phyloP scores from a whole-genome alignment of 2,113 vertebrate genomes.

The Thymallus thymallus region DNA sequence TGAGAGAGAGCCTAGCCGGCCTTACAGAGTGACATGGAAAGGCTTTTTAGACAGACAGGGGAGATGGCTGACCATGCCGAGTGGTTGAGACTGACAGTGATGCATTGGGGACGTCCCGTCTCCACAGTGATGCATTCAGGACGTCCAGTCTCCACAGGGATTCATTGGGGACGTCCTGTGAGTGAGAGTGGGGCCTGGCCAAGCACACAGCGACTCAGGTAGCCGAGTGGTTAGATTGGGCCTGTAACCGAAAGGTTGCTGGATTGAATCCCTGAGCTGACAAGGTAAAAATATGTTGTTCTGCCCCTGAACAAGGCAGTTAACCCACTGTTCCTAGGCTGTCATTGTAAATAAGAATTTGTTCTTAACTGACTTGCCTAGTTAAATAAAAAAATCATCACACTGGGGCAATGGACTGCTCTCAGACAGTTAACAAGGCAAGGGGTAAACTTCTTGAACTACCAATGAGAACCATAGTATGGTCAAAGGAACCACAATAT shows the following conservation, averaged over 20 bases:
- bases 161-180: constrained; percentile 41
- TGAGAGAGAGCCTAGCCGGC: constrained; percentile 8
- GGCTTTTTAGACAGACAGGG: constrained; percentile 39
- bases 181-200: neutral
- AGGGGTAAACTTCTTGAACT: neutral
- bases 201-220: constrained; percentile 21
- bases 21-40: constrained; percentile 33
- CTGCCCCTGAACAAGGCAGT: no score
- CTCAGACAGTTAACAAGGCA: neutral
- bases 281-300: no score
- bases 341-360: no score
- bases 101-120: neutral
- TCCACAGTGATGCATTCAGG: no score
- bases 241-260: no score
- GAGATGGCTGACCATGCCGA: constrained; percentile 44
- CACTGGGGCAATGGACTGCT: neutral
- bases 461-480: neutral
- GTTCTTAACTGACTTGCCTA: no score
- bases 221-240: no score
- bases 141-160: constrained; percentile 23
- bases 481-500: no score
- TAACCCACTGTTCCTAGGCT: no score
- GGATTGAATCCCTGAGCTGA: no score
- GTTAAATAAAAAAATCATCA: no score
- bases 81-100: constrained; percentile 39